Percentiles rank a stretch among this genome's conserved stretches.
These are phyloP conservation scores for Gnathonemus echidnorhynchus DNA, from an alignment of 2,113 vertebrate genomes.

Conservation along the genomic window DNA sequence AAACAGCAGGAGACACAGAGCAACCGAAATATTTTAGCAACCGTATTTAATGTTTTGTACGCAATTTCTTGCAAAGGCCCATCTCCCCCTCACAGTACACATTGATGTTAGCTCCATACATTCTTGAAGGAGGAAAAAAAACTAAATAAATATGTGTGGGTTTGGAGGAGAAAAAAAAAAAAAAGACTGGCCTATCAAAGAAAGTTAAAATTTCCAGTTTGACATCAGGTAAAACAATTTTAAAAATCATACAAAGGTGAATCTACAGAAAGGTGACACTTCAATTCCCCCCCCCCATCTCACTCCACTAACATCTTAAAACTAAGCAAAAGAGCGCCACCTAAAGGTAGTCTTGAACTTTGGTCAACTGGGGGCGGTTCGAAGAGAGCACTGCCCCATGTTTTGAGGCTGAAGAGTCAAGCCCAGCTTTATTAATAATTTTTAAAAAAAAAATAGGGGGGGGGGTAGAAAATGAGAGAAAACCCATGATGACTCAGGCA, in stretches of 20 bases:
- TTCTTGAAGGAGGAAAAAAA: slow-evolving; percentile 59
- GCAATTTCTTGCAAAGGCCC: slow-evolving; percentile 59
- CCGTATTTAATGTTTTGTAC: slow-evolving; percentile 70
- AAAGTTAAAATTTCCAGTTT: slow-evolving; percentile 20
- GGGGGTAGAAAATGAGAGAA: background rate
- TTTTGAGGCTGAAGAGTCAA: background rate
- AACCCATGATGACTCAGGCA: slow-evolving; percentile 32
- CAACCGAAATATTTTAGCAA: slow-evolving; percentile 52
- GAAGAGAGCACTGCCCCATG: background rate
- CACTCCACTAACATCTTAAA: slow-evolving; percentile 51
- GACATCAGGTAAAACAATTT: slow-evolving; percentile 25
- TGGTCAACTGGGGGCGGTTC: slow-evolving; percentile 56
- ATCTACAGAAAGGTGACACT: slow-evolving; percentile 30
- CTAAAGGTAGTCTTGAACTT: slow-evolving; percentile 63
- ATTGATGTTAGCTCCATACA: slow-evolving; percentile 55
- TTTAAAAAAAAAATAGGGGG: no score
- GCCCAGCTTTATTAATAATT: background rate
- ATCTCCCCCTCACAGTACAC: slow-evolving; percentile 53
- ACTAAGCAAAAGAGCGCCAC: slow-evolving; percentile 59
- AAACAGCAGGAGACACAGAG: background rate
- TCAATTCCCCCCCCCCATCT: slow-evolving; percentile 43
- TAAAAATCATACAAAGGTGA: slow-evolving; percentile 38
- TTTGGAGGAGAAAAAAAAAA: slow-evolving; percentile 24
- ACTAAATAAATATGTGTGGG: slow-evolving; percentile 66
- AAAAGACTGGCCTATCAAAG: slow-evolving; percentile 7